These are phyloP conservation scores for Athalia rosae DNA, from an alignment of 2,888 invertebrate genomes.

Conservation along the genomic window DNA sequence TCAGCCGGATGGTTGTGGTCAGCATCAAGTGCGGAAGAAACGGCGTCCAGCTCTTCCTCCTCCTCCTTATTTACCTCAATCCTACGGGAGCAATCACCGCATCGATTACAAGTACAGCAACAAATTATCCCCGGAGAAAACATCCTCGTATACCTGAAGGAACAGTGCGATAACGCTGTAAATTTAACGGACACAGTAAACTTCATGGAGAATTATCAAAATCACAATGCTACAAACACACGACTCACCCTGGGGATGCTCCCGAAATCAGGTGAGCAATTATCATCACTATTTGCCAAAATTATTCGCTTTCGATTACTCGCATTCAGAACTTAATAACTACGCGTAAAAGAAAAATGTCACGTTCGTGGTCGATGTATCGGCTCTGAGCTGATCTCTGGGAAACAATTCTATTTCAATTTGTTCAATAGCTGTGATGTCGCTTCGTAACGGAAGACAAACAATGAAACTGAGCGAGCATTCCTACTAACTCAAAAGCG, in stretches of 20 bases:
- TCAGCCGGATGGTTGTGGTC: constrained; percentile 58
- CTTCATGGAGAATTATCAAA: constrained; percentile 60
- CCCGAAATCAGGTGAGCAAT: constrained; percentile 64
- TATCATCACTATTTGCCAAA: not conserved
- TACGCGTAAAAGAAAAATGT: not conserved
- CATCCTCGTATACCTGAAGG: constrained; percentile 66
- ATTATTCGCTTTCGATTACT: constrained; percentile 13
- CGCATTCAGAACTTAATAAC: not conserved
- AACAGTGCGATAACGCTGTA: constrained; percentile 62
- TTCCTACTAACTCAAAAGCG: too few relatives aligned
- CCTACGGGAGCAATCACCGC: constrained; percentile 24
- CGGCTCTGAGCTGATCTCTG: too few relatives aligned
- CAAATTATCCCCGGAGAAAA: constrained; percentile 50
- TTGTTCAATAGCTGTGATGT: too few relatives aligned
- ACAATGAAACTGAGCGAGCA: too few relatives aligned
- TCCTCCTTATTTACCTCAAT: constrained; percentile 19
- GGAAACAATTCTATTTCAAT: too few relatives aligned
- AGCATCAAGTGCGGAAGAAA: too few relatives aligned
- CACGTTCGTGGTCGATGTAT: too few relatives aligned
- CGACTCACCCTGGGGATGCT: constrained; percentile 60
- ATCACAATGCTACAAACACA: constrained; percentile 49
- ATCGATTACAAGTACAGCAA: too few relatives aligned
- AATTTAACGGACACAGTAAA: constrained; percentile 63
- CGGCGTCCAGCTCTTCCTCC: constrained; percentile 52
- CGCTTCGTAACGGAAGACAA: too few relatives aligned